Conservation (phyloP, 2,888 invertebrate species). For the Rhamnusium bicolor region DNA sequence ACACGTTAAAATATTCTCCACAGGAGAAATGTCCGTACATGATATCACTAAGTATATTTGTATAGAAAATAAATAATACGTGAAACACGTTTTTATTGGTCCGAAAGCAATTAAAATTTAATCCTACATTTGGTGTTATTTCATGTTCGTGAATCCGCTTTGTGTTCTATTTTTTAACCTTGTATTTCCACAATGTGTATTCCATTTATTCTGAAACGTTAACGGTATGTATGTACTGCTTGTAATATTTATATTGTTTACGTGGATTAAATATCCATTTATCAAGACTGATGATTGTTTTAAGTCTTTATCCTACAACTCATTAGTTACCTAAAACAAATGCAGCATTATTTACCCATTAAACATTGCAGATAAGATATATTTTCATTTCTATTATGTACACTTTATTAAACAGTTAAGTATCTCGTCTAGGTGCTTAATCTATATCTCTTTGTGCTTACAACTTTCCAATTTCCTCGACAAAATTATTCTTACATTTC, state of each 20-base stretch:
- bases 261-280: conserved; percentile 2
- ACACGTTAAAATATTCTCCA: too few relatives aligned
- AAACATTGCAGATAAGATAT: not conserved
- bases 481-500: too few relatives aligned
- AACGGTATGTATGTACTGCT: not conserved
- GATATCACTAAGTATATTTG: too few relatives aligned
- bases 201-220: not conserved
- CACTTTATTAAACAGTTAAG: not conserved
- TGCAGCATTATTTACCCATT: not conserved
- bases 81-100: not conserved
- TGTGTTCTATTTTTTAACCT: not conserved
- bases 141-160: not conserved
- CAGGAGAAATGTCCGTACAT: too few relatives aligned
- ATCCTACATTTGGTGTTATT: not conserved
- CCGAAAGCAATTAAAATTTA: too few relatives aligned
- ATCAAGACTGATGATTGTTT: not conserved
- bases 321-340: not conserved
- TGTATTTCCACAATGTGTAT: not conserved
- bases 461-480: too few relatives aligned
- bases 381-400: not conserved
- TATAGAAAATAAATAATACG: not conserved
- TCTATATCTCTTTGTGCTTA: not conserved
- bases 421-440: not conserved
- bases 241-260: not conserved
- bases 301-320: not conserved